A percentile compares a stretch with the other conserved stretches of the same genome.
Conservation (phyloP, 2,888 invertebrate species). For the Listrodromus nycthemerus region DNA sequence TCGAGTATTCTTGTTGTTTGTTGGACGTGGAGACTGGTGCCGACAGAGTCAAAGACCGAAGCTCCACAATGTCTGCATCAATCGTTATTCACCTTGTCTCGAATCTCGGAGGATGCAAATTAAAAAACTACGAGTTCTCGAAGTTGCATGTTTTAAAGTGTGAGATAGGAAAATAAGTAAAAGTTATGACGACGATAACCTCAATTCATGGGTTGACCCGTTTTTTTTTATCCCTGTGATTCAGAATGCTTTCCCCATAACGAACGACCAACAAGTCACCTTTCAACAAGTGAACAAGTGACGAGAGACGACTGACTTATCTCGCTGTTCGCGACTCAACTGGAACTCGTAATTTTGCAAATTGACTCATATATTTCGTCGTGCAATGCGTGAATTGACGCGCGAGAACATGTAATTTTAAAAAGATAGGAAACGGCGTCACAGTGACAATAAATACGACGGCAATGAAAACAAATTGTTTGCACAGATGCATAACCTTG, state of each 20-base stretch:
- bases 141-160: background rate
- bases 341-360: background rate
- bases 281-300: slow-evolving; percentile 5
- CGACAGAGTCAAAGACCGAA: slow-evolving; percentile 13
- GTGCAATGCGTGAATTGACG: background rate
- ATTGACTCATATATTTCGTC: background rate
- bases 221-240: background rate
- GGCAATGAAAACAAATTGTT: background rate
- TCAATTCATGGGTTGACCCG: background rate
- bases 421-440: background rate
- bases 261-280: background rate
- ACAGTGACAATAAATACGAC: background rate
- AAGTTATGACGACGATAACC: background rate
- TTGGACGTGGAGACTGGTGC: background rate
- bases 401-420: background rate
- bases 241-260: slow-evolving; percentile 7
- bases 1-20: slow-evolving; percentile 2
- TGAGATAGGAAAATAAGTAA: background rate
- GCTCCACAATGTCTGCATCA: background rate
- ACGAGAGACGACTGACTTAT: background rate
- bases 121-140: background rate
- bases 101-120: background rate
- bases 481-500: slow-evolving; percentile 1
- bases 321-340: background rate
- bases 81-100: background rate